phyloP scores from a whole-genome alignment of 2,113 vertebrate species.

The Ptychochromis oligacanthus region DNA sequence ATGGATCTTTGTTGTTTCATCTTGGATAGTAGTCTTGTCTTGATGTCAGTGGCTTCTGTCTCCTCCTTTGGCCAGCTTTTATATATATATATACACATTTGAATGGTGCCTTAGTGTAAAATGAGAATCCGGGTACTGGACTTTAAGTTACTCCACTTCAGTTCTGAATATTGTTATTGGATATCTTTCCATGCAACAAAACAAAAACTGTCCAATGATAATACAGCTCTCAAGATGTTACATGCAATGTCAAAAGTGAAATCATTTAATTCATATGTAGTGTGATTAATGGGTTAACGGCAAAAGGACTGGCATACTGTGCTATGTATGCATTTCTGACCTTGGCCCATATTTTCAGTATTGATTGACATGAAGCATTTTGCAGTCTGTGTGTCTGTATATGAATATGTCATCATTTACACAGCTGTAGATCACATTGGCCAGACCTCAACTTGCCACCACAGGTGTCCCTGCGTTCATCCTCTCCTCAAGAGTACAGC shows the following conservation, averaged over 20 bases:
- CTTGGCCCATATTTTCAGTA: constrained; percentile 32
- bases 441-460: constrained; percentile 26
- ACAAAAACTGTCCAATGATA: neutral
- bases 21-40: too few species aligned
- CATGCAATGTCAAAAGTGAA: neutral
- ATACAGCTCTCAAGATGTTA: neutral
- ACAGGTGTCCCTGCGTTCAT: constrained; percentile 44
- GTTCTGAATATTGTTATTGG: too few species aligned
- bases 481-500: constrained; percentile 32
- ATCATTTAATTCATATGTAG: neutral
- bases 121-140: neutral
- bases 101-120: neutral
- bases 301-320: neutral
- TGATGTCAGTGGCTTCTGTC: too few species aligned
- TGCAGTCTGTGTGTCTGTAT: constrained; percentile 14
- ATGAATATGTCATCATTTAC: constrained; percentile 38
- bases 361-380: constrained; percentile 54
- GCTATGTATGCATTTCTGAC: constrained; percentile 14
- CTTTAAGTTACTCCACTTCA: neutral
- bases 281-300: constrained; percentile 11
- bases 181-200: neutral
- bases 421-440: constrained; percentile 38
- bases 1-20: too few species aligned
- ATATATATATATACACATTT: too few species aligned
- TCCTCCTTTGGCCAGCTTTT: too few species aligned